Conservation (phyloP, 2,113 vertebrate species). For the Dromas ardeola region DNA sequence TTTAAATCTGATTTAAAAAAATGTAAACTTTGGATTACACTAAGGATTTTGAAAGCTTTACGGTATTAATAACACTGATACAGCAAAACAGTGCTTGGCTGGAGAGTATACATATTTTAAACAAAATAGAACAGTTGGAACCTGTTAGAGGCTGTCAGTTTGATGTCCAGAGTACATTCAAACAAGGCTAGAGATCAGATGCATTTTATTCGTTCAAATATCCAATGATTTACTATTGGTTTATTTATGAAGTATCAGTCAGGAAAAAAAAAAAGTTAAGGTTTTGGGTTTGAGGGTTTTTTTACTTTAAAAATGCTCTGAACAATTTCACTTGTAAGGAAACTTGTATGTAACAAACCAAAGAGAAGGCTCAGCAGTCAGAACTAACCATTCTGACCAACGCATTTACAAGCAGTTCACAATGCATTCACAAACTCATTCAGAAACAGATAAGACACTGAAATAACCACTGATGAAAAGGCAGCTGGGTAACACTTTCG, state of each 20-base stretch:
- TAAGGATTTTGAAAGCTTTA: conserved; percentile 62
- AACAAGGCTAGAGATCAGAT: background rate
- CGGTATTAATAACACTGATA: conserved; percentile 38
- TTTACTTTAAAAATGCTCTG: background rate
- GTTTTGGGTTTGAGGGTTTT: background rate
- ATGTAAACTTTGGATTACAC: conserved; percentile 7
- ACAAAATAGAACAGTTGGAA: background rate
- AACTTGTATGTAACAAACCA: fast-evolving
- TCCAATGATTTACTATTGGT: background rate
- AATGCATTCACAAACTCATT: background rate
- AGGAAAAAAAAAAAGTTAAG: background rate
- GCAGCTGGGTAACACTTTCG: background rate
- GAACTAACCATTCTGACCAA: background rate
- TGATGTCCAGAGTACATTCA: background rate
- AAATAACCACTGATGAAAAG: background rate
- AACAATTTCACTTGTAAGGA: background rate
- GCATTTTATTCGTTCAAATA: background rate
- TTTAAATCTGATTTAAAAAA: background rate
- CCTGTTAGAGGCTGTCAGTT: background rate
- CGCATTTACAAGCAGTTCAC: background rate
- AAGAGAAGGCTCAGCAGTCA: background rate
- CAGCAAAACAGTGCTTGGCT: conserved; percentile 34
- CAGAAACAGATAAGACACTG: background rate
- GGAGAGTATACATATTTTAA: background rate
- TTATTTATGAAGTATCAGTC: background rate